phyloP scores from a whole-genome alignment of 23 tunicate genomes.

The Trididemnum nubilum region DNA sequence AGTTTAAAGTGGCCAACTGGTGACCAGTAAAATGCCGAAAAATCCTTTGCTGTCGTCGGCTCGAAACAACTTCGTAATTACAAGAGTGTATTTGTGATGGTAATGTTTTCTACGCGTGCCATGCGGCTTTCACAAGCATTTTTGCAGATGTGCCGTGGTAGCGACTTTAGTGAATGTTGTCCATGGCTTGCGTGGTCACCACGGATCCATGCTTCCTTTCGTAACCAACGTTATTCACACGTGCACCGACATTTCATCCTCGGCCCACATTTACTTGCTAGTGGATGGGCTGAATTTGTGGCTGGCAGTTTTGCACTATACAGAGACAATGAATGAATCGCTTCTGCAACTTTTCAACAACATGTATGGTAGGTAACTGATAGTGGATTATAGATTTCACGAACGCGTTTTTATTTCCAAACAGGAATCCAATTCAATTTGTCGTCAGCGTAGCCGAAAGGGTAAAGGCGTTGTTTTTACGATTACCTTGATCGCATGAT shows the following conservation, averaged over 20 bases:
- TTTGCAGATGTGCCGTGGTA: constrained; percentile 60
- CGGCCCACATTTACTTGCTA: constrained; percentile 68
- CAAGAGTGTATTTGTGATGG: too few species aligned
- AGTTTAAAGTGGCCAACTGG: too few species aligned
- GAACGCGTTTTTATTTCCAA: too few species aligned
- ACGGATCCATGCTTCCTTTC: constrained; percentile 11
- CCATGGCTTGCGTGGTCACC: constrained; percentile 27
- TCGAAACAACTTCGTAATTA: too few species aligned
- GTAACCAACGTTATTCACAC: constrained; percentile 42
- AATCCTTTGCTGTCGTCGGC: too few species aligned
- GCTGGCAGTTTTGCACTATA: constrained; percentile 63
- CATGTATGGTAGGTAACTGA: constrained; percentile 44
- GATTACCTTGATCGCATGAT: too few species aligned
- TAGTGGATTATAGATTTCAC: too few species aligned
- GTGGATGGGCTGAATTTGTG: constrained; percentile 77
- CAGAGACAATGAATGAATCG: constrained; percentile 20
- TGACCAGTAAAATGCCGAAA: too few species aligned
- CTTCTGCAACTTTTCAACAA: constrained; percentile 62
- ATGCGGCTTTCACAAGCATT: too few species aligned
- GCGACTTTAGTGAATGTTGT: constrained; percentile 48
- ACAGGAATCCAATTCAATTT: background rate
- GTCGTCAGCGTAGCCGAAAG: background rate
- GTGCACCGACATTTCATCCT: constrained; percentile 42
- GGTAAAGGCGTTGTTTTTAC: too few species aligned
- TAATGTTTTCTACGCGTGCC: too few species aligned